Percentiles rank a stretch among this genome's conserved stretches.
Conservation (phyloP, 2,888 invertebrate species). For the Uloborus plumipes region DNA sequence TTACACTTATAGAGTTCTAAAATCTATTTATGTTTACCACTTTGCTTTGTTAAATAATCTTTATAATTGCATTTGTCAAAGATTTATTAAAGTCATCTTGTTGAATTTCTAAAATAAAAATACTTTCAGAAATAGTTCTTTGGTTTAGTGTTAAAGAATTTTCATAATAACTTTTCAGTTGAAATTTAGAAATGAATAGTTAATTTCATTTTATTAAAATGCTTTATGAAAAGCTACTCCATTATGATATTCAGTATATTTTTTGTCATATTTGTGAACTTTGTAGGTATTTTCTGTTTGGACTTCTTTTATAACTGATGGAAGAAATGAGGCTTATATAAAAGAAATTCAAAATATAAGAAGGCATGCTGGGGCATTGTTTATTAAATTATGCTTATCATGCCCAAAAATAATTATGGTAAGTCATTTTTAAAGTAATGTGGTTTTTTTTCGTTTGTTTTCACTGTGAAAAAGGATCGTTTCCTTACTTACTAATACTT, state of each 20-base stretch:
- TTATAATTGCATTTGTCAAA: too few species aligned
- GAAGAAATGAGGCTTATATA: conserved; percentile 78
- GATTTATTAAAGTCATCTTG: too few species aligned
- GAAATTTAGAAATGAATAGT: too few species aligned
- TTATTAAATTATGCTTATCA: conserved; percentile 90
- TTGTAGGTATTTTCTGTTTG: conserved; percentile 83
- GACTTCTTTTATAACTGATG: conserved; percentile 80
- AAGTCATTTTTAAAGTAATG: conserved; percentile 61
- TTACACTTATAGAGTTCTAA: too few species aligned
- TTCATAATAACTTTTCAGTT: background rate
- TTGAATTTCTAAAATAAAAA: too few species aligned
- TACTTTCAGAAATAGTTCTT: background rate
- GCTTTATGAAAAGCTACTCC: background rate
- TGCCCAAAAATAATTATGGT: conserved; percentile 85
- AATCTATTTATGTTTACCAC: too few species aligned
- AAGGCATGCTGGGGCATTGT: conserved; percentile 88
- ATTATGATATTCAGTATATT: background rate
- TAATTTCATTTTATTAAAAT: too few species aligned
- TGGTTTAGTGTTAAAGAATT: background rate
- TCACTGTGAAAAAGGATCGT: background rate
- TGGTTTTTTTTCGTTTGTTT: background rate
- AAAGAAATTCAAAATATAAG: conserved; percentile 86
- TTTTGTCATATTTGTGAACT: conserved; percentile 17
- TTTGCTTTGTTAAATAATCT: too few species aligned
- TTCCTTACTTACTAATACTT: too few species aligned